Evolutionary conservation across 1,140 invertebrate species (phyloP), one percentile per base, ranked within the genome.

Genomic region (Euura saliciscinereae): DNA sequence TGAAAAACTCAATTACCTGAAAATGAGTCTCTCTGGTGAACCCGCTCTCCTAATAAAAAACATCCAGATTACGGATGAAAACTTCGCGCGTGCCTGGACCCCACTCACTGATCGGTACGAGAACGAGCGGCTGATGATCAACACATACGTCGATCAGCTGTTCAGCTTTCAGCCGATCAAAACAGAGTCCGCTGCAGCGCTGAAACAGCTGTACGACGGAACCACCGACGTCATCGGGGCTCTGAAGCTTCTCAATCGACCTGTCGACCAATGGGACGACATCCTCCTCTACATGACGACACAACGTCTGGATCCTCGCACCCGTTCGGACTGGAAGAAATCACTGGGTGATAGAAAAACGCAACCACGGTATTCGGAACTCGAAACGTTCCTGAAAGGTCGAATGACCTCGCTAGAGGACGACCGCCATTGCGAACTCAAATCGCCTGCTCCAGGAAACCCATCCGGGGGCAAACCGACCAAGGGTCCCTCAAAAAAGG

Each of bases 1-100:
- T 71, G 77, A 84, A 76, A 83, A 84, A 64, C 83, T 78, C 64
- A 74, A 80, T 67, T 82, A 82, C 74, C 73, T 82, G 28, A 72
- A 75, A 59, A 71, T 72, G 4, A 75, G 67, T 2, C 66, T 82
- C 7, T 72, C 68, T 11, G 78, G 71, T 45, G 72, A 76, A 71
- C 79, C 78, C 42, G 65, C 71, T 1, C 51, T 75, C 46, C 69
- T 77, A 2, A 76, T 82, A 65, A 42, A 76, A 43, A 75, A 72
- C 6, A 68, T 82, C 64, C 77, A 75, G 43, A 69, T 77, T 8
- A 75, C 74, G 4, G 77, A 76, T 4, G 68, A 65, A n/a, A 82
- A 83, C 76, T 83, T 80, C 64, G 10, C 65, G 0, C 68, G 72
- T 28, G 81, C 82, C 4, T 78, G 78, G 70, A 68, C 77, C 7